phyloP scores from a whole-genome alignment of 1,140 invertebrate species.

The Tenebrio molitor region DNA sequence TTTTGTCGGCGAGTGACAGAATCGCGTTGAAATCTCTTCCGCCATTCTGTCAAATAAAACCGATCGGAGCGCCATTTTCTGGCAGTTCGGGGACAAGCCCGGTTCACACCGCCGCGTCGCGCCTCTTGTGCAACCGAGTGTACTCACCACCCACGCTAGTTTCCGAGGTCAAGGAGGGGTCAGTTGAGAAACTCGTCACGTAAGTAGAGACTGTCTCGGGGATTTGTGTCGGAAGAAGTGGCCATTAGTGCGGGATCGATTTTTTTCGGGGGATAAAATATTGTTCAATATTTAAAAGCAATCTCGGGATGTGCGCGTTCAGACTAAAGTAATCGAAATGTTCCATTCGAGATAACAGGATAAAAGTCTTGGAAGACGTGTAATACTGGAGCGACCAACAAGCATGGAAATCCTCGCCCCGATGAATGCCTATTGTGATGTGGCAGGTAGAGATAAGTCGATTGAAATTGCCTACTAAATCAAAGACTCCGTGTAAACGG shows the following conservation, averaged over 20 bases:
- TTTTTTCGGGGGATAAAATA: slow-evolving; percentile 17
- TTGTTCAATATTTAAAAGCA: slow-evolving; percentile 49
- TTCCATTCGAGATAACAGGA: slow-evolving; percentile 52
- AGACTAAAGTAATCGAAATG: slow-evolving; percentile 51
- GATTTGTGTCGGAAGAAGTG: too few relatives aligned
- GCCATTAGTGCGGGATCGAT: too few relatives aligned
- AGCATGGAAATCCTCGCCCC: slow-evolving; percentile 42
- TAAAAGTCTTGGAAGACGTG: slow-evolving; percentile 49
- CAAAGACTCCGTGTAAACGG: slow-evolving; percentile 34
- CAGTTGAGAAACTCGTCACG: neutral
- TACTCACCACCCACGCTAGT: neutral
- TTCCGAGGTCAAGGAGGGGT: slow-evolving; percentile 13
- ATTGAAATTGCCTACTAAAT: slow-evolving; percentile 54
- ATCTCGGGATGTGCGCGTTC: slow-evolving; percentile 30
- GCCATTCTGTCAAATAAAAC: neutral
- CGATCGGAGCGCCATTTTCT: neutral
- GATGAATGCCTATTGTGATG: slow-evolving; percentile 49
- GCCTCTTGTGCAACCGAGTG: neutral
- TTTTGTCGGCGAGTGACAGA: slow-evolving; percentile 5
- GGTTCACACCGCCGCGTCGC: too few relatives aligned
- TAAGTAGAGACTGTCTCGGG: too few relatives aligned
- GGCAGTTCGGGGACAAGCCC: too few relatives aligned
- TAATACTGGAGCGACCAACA: slow-evolving; percentile 48
- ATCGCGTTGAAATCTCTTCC: neutral
- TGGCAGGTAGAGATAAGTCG: slow-evolving; percentile 53